Percentiles rank a stretch among this genome's conserved stretches.
These are phyloP conservation scores for Drosophila jambulina DNA, from an alignment of 1,140 invertebrate species.

Conservation along the genomic window DNA sequence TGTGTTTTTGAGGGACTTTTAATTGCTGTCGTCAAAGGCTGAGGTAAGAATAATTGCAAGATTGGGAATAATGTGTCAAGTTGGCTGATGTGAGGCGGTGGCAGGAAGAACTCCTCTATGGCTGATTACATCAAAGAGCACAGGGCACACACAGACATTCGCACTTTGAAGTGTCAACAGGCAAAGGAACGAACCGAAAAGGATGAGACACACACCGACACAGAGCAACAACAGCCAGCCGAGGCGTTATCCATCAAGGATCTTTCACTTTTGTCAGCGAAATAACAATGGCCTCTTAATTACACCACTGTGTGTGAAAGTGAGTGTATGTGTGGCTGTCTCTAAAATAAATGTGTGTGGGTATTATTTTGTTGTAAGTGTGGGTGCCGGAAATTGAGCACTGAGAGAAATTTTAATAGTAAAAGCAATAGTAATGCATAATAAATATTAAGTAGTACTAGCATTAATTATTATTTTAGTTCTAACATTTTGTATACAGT, in stretches of 20 bases:
- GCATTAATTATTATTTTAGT: no score
- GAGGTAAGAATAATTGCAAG: slow-evolving; percentile 84
- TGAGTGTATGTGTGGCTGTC: slow-evolving; percentile 34
- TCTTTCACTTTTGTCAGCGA: slow-evolving; percentile 85
- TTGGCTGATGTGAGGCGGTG: slow-evolving; percentile 32
- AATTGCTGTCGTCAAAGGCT: slow-evolving; percentile 80
- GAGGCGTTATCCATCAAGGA: slow-evolving; percentile 79
- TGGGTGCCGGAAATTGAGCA: slow-evolving; percentile 22
- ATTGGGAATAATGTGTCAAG: slow-evolving; percentile 82
- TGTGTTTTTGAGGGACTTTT: slow-evolving; percentile 53
- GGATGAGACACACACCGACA: slow-evolving; percentile 36
- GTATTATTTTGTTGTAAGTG: slow-evolving; percentile 21
- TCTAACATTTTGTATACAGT: no score
- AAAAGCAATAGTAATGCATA: background rate
- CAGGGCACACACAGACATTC: slow-evolving; percentile 37
- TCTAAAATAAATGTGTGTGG: slow-evolving; percentile 9
- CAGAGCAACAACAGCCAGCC: slow-evolving; percentile 26
- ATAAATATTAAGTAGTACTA: no score
- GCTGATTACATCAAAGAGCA: slow-evolving; percentile 77
- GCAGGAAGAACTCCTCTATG: slow-evolving; percentile 30
- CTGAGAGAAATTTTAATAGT: background rate
- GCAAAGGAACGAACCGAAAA: slow-evolving; percentile 46
- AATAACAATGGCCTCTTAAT: slow-evolving; percentile 85
- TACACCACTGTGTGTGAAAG: slow-evolving; percentile 63
- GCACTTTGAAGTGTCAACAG: slow-evolving; percentile 84